phyloP scores from a whole-genome alignment of 2,797 vertebrate genomes.

The Schizothorax lantsangensis region DNA sequence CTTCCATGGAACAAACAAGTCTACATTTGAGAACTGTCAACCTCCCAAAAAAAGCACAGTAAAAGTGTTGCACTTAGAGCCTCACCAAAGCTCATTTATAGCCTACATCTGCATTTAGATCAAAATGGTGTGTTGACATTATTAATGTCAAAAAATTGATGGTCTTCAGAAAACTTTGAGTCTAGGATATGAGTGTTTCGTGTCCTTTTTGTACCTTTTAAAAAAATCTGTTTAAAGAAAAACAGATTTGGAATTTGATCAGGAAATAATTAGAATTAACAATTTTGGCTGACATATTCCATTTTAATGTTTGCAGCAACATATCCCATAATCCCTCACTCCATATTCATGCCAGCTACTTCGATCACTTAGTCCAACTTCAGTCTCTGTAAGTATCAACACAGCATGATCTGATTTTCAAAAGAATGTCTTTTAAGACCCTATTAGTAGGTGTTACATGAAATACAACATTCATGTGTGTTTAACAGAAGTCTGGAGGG shows the following conservation, averaged over 20 bases:
- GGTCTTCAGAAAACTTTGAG: neutral
- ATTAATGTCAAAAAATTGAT: neutral
- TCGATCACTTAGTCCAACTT: constrained; percentile 79
- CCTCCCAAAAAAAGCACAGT: neutral
- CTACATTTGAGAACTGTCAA: neutral
- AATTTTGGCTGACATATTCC: neutral
- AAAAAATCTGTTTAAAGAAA: neutral
- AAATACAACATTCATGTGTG: constrained; percentile 3
- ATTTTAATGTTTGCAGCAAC: constrained; percentile 74
- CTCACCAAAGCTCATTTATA: neutral
- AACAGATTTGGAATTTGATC: neutral
- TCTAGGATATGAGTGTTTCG: neutral
- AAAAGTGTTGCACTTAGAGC: neutral
- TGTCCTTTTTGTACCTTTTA: neutral
- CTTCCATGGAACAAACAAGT: constrained; percentile 3
- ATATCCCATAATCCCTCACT: constrained; percentile 82
- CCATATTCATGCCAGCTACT: constrained; percentile 74
- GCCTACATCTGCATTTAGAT: neutral
- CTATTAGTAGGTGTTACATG: constrained; percentile 7
- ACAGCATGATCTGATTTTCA: neutral
- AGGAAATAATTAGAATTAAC: neutral
- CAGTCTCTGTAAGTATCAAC: constrained; percentile 82
- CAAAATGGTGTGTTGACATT: neutral
- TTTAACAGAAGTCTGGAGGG: constrained; percentile 80
- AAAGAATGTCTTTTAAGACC: constrained; percentile 17